Evolutionary conservation across 2,888 invertebrate genomes (phyloP), one percentile per base, ranked within the genome.

Genomic region (Bellardia bayeri): DNA sequence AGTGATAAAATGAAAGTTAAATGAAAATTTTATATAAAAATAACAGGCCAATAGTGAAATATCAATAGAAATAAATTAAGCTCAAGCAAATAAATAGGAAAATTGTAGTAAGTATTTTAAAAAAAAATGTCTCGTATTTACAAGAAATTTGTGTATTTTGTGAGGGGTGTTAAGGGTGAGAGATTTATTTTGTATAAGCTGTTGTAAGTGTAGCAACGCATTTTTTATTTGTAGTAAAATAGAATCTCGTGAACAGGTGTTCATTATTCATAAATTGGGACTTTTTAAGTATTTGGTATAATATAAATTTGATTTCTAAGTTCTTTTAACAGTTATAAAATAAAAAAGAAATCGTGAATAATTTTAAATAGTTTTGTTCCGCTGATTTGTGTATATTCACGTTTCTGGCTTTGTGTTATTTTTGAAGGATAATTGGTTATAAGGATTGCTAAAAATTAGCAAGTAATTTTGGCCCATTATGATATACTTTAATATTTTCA

Each of bases 21-120:
- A 58, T 66, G 37, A 23, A 71, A 42, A 69, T 64, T 42, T 56
- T 45, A 13, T 45, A 23, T 61, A 37, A 71, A 37, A 82, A 72
- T 30, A 63, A 66, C 30, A 76, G 86, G 85, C 76, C 72, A 76
- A 87, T 88, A 66, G 81, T 61, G 8, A 51, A 30, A 87, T 40
- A 49, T 79, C 3, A 56, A 83, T 56, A 30, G 16, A 82, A 54
- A n/a, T 71, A 80, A 86, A 71, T 37, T 40, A 87, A 87, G 88
- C 82, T 54, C 82, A 88, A 88, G 89, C 88, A 89, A 87, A 88
- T 86, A 42, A 87, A 49, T 71, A 58, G 45, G 54, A 82, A 88
- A 68, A 56, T 3, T 51, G 23, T 72, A 37, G 37, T 82, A 6
- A 16, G 42, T 61, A 42, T 23, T 56, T 23, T 23, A 2, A 68